Percentiles rank a stretch among this genome's conserved stretches.
phyloP scores from a whole-genome alignment of 2,888 invertebrate genomes.

The Apoda limacodes region DNA sequence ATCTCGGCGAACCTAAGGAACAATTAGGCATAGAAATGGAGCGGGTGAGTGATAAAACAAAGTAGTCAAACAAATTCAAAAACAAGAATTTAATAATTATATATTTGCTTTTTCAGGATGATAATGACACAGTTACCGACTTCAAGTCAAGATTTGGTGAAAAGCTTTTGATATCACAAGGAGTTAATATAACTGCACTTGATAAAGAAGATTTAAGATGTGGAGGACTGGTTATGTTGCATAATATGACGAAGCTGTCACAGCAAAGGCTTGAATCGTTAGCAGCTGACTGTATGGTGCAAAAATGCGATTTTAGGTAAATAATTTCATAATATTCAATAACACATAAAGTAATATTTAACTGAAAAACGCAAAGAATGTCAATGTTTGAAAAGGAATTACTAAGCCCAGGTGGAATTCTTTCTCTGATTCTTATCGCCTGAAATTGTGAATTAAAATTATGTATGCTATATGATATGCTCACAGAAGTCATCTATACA shows the following conservation, averaged over 20 bases:
- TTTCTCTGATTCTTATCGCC: too few species aligned
- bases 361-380: too few species aligned
- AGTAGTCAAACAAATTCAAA: too few species aligned
- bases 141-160: slow-evolving; percentile 78
- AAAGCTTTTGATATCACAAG: slow-evolving; percentile 71
- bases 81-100: too few species aligned
- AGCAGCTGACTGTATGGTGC: slow-evolving; percentile 80
- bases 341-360: too few species aligned
- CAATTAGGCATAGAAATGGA: slow-evolving; percentile 82
- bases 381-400: too few species aligned
- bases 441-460: too few species aligned
- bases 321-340: background rate
- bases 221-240: slow-evolving; percentile 76
- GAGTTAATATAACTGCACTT: slow-evolving; percentile 79
- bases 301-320: slow-evolving; percentile 79
- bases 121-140: slow-evolving; percentile 80
- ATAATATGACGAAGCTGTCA: slow-evolving; percentile 73
- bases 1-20: slow-evolving; percentile 80
- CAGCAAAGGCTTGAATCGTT: slow-evolving; percentile 69
- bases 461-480: too few species aligned
- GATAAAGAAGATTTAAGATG: slow-evolving; percentile 81
- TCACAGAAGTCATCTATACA: too few species aligned
- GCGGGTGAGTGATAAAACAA: slow-evolving; percentile 39
- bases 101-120: slow-evolving; percentile 71
- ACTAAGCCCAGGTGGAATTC: too few species aligned